Evolutionary conservation across 2,888 invertebrate genomes (phyloP).

Genomic region (Frankliniella intonsa): DNA sequence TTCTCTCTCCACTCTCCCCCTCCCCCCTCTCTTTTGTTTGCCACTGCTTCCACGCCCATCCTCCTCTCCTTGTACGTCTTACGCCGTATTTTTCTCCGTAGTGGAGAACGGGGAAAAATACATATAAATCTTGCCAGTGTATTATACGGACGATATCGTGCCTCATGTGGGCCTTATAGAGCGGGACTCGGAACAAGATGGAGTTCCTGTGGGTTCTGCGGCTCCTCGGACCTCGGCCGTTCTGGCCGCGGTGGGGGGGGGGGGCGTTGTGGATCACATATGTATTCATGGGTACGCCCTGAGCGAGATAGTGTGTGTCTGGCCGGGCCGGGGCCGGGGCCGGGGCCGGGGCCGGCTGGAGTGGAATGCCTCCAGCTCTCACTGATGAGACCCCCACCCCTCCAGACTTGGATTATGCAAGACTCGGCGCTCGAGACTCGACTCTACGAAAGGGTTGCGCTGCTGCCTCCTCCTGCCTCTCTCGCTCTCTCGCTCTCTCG

Average conservation of each 20-base stretch:
- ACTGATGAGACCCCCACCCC: neutral
- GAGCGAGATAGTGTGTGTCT: neutral
- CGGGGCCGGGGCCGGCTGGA: neutral
- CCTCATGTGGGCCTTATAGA: no score
- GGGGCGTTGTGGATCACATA: neutral
- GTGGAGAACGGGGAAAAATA: no score
- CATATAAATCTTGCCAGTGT: no score
- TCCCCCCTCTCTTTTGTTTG: neutral
- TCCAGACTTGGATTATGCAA: constrained; percentile 18
- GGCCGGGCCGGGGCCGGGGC: neutral
- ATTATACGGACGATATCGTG: no score
- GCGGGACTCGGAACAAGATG: no score
- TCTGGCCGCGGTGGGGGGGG: neutral
- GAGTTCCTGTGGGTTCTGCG: no score
- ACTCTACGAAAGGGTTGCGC: neutral
- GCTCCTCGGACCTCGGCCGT: neutral
- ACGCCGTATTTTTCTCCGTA: no score
- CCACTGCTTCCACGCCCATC: neutral
- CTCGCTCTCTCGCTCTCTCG: neutral
- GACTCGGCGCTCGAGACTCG: neutral
- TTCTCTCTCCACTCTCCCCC: neutral
- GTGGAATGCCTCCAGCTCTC: neutral
- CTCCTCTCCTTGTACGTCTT: neutral
- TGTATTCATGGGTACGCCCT: constrained; percentile 16
- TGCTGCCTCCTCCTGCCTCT: neutral